These are phyloP conservation scores for Harpegnathos saltator DNA, from an alignment of 1,140 invertebrate species.

Conservation along the genomic window DNA sequence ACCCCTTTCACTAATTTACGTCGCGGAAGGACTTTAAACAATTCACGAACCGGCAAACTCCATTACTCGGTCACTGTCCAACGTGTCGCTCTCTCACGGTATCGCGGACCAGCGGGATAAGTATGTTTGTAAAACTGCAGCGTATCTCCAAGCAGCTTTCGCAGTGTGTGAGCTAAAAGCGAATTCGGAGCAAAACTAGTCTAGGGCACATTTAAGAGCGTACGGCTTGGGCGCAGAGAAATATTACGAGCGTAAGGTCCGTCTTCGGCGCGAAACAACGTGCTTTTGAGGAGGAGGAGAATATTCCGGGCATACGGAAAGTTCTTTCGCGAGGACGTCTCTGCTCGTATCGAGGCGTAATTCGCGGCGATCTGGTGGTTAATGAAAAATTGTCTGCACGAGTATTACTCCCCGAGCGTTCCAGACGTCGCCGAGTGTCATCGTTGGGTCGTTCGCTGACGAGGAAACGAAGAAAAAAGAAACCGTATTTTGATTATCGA, in stretches of 20 bases:
- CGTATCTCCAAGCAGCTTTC: slow-evolving; percentile 79
- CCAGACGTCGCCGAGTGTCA: slow-evolving; percentile 2
- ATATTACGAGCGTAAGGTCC: slow-evolving; percentile 68
- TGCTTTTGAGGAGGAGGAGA: slow-evolving; percentile 47
- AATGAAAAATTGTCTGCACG: not conserved
- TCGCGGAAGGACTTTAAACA: slow-evolving; percentile 26
- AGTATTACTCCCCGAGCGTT: slow-evolving; percentile 9
- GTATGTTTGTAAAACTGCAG: slow-evolving; percentile 77
- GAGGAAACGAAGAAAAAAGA: not conserved
- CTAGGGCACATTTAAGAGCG: slow-evolving; percentile 67
- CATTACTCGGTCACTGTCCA: slow-evolving; percentile 21
- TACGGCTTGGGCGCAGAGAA: slow-evolving; percentile 66
- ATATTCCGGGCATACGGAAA: slow-evolving; percentile 49
- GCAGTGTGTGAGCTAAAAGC: slow-evolving; percentile 75
- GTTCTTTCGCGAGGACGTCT: slow-evolving; percentile 3
- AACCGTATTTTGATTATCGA: not conserved
- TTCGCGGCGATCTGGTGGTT: not conserved
- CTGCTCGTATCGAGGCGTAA: slow-evolving; percentile 13
- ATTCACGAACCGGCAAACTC: slow-evolving; percentile 9
- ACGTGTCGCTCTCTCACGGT: slow-evolving; percentile 34
- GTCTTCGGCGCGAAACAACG: slow-evolving; percentile 48
- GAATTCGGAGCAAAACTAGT: slow-evolving; percentile 70
- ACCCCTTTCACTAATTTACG: slow-evolving; percentile 17
- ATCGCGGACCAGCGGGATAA: slow-evolving; percentile 67
- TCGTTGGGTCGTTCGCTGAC: not conserved